phyloP scores from a whole-genome alignment of 2,888 invertebrate genomes.

The Laothoe populi region DNA sequence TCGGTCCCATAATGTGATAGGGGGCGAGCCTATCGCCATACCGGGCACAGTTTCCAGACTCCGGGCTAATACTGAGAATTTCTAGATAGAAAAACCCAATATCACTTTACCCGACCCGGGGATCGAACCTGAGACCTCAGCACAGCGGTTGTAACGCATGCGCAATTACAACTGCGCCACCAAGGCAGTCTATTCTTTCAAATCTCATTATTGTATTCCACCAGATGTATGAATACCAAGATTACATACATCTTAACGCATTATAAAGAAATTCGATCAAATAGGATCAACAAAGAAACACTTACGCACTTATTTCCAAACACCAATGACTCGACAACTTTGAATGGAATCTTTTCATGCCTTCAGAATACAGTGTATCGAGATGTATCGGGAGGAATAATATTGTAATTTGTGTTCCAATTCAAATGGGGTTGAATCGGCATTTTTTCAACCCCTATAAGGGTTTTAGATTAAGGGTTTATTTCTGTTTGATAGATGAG shows the following conservation, averaged over 20 bases:
- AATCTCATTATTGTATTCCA: no score
- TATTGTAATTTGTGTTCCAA: conserved; percentile 43
- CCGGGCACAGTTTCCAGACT: no score
- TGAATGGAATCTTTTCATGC: conserved; percentile 3
- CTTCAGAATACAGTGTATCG: not conserved
- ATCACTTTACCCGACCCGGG: no score
- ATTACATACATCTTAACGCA: not conserved
- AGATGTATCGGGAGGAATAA: conserved; percentile 29
- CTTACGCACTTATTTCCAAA: conserved; percentile 1
- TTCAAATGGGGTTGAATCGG: conserved; percentile 31
- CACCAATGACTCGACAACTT: not conserved
- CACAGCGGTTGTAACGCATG: no score
- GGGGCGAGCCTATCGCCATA: no score
- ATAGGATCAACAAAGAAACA: conserved; percentile 14
- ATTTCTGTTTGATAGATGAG: not conserved
- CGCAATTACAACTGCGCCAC: no score
- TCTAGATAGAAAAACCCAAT: no score
- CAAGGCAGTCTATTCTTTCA: no score
- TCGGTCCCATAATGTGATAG: no score
- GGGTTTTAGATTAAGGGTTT: not conserved
- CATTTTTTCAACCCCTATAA: conserved; percentile 24
- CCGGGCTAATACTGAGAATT: no score
- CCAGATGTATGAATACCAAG: no score
- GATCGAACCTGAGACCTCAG: no score
- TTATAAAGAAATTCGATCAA: conserved; percentile 2